These are phyloP conservation scores for Agelaius phoeniceus DNA, from an alignment of 2,113 vertebrate genomes.

Conservation along the genomic window DNA sequence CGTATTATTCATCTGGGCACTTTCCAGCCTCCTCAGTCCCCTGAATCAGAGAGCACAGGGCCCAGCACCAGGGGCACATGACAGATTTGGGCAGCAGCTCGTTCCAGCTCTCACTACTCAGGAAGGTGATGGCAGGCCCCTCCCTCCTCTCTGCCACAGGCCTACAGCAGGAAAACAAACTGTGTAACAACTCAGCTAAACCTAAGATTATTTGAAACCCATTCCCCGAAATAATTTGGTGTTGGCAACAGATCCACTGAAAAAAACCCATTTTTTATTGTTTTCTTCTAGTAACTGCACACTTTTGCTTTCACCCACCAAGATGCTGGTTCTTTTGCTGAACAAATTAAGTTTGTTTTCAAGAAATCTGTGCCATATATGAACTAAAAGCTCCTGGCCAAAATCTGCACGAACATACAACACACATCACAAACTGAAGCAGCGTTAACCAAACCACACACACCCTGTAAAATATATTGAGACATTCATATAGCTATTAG, in stretches of 20 bases:
- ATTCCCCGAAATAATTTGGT: not conserved
- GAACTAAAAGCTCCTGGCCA: not conserved
- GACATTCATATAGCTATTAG: fast-evolving
- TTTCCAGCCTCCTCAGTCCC: not conserved
- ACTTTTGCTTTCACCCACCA: not conserved
- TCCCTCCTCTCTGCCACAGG: not conserved
- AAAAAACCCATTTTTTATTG: not conserved
- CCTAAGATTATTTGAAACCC: not conserved
- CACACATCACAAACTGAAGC: not conserved
- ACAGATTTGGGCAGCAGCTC: not conserved
- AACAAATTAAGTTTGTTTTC: not conserved
- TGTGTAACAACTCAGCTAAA: not conserved
- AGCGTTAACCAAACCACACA: not conserved
- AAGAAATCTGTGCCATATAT: not conserved
- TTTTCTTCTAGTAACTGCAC: not conserved
- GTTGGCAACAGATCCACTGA: not conserved
- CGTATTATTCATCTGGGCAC: not conserved
- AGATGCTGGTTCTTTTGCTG: not conserved
- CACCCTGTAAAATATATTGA: fast-evolving
- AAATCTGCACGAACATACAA: not conserved
- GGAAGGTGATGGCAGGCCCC: fast-evolving
- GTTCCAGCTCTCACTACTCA: not conserved
- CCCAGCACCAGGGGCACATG: not conserved
- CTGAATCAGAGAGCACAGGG: not conserved
- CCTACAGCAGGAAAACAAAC: not conserved